Conservation (phyloP, 2,888 invertebrate species). For the Acutogordius australiensis region DNA sequence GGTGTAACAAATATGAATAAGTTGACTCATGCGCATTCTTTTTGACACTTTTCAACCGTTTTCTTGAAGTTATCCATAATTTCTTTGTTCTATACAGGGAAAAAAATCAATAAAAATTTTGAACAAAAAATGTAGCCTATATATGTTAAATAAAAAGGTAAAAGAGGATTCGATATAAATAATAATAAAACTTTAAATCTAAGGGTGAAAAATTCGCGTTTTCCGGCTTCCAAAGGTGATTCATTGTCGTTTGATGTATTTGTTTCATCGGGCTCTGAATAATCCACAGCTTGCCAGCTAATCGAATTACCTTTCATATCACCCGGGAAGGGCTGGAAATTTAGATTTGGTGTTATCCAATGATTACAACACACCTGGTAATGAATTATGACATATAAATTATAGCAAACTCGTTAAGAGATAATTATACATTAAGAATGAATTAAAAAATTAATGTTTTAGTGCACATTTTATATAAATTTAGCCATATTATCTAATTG, state of each 20-base stretch:
- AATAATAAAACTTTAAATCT: not conserved
- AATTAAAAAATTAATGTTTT: too few species aligned
- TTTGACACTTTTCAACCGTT: not conserved
- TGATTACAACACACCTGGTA: not conserved
- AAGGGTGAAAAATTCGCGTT: slow-evolving; percentile 5
- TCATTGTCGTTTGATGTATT: not conserved
- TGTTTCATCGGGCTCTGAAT: not conserved
- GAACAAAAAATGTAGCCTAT: too few species aligned
- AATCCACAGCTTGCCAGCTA: slow-evolving; percentile 1
- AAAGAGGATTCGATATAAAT: not conserved
- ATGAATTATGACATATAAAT: too few species aligned
- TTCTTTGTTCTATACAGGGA: not conserved
- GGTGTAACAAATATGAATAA: too few species aligned
- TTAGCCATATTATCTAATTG: too few species aligned
- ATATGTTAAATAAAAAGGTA: too few species aligned
- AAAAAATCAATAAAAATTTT: too few species aligned
- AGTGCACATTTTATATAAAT: too few species aligned
- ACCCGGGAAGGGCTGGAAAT: not conserved
- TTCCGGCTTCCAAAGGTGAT: not conserved
- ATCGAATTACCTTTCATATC: not conserved
- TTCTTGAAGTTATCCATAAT: not conserved
- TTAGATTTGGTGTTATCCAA: not conserved
- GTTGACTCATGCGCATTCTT: too few species aligned
- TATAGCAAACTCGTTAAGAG: too few species aligned
- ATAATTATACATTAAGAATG: too few species aligned